These are phyloP conservation scores for Sebastes schlegelii DNA, from an alignment of 2,113 vertebrate species.

Conservation along the genomic window DNA sequence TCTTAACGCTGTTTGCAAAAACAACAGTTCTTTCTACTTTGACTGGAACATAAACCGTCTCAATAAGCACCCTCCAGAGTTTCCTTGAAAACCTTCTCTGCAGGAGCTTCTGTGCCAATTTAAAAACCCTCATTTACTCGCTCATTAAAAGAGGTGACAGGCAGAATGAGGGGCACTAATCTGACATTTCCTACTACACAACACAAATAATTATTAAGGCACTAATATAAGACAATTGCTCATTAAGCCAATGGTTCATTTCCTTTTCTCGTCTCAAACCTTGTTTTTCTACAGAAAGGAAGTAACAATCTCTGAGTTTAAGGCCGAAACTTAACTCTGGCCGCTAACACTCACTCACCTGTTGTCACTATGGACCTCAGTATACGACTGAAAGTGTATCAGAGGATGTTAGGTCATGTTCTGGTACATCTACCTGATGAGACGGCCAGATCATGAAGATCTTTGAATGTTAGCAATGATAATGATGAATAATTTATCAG, in stretches of 20 bases:
- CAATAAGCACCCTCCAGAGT: slow-evolving; percentile 42
- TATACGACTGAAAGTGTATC: not conserved
- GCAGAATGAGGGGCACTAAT: slow-evolving; percentile 18
- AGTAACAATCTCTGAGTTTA: not conserved
- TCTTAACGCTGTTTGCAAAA: not conserved
- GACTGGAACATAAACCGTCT: slow-evolving; percentile 16
- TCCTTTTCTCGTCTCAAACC: not conserved
- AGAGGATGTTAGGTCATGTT: not conserved
- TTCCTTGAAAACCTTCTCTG: slow-evolving; percentile 47
- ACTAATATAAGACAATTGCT: slow-evolving; percentile 32
- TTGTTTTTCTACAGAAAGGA: not conserved
- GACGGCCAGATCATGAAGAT: no score
- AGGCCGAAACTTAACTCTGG: not conserved
- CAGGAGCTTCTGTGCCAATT: slow-evolving; percentile 50
- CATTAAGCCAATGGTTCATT: not conserved
- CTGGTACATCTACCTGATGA: not conserved
- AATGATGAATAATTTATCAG: slow-evolving; percentile 8
- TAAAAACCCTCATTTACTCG: slow-evolving; percentile 31
- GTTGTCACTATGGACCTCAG: not conserved
- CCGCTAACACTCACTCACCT: not conserved
- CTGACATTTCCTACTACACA: slow-evolving; percentile 56
- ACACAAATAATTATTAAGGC: slow-evolving; percentile 35
- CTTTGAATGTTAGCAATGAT: slow-evolving; percentile 2
- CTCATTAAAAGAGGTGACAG: slow-evolving; percentile 57
- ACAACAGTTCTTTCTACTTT: slow-evolving; percentile 13